Base-by-base conservation (phyloP, 2,888 invertebrate species). In the Drosophila kambysellisi region DNA sequence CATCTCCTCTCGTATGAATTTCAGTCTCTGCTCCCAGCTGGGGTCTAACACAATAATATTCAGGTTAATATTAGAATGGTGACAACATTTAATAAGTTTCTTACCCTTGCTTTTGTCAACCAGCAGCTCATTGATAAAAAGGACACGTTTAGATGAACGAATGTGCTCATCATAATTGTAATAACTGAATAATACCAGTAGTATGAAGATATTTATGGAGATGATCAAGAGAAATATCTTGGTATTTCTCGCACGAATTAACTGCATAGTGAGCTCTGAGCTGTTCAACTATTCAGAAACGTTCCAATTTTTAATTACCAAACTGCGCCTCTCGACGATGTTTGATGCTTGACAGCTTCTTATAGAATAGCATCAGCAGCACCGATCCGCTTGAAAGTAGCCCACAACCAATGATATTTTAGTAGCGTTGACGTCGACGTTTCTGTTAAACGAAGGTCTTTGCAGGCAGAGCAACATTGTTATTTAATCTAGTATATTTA, bases 1-100 rank as follows among this genome's bases (percentile, higher is more conserved):
- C 65, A 87, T 65, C 52, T 87, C 87, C 32, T 79, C 51, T 2
- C 69, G 60, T 9, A 87, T 87, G 6, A 76, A 62, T 9, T 57
- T 35, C 46, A 88, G 5, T 0, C 68, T 70, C 35, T 84, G 33
- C 48, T 73, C 25, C 64, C 66, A 61, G 35, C 35, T 76, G 20
- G 78, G 78, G 12, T 11, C 81, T 78, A 11, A 15, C 33, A 43
- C 4, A 62, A 11, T 9, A 46, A 25, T 46, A 17, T 11, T 15
- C 2, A 20, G n/a, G 0, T 6, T 3, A 29, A 33, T 6, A 29
- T 4, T 25, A 30, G 2, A n/a, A 8, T 12, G 0, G 30, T 11
- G n/a, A 7, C 8, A 46, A 37, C n/a, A 5, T 29, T 7, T 48
- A 52, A 62, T 15, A 20, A 9, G 20, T n/a, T 20, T n/a, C 37